These are phyloP conservation scores for Himantopus leucocephalus DNA, from an alignment of 2,113 vertebrate species.

Conservation along the genomic window DNA sequence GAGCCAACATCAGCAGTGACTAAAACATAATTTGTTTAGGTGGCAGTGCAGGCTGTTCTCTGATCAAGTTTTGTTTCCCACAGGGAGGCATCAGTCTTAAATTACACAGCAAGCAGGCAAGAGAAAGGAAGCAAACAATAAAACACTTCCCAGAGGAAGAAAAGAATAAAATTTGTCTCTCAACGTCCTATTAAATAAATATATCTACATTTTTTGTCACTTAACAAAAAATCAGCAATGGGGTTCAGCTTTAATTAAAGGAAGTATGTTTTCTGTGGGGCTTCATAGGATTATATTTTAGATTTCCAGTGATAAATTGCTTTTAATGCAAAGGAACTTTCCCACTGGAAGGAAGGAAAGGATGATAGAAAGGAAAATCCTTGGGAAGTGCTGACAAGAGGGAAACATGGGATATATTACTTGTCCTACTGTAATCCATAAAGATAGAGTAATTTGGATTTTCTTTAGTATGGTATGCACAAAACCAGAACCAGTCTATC, in stretches of 20 bases:
- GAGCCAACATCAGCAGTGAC: constrained; percentile 72
- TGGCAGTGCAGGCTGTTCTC: constrained; percentile 73
- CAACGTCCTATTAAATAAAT: constrained; percentile 38
- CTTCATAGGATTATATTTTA: not conserved
- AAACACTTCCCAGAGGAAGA: constrained; percentile 51
- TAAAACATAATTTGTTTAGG: constrained; percentile 77
- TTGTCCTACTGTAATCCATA: not conserved
- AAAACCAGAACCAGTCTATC: not conserved
- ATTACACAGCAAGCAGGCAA: constrained; percentile 75
- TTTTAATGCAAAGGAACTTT: not conserved
- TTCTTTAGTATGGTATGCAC: not conserved
- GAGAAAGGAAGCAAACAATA: constrained; percentile 71
- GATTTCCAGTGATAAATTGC: not conserved
- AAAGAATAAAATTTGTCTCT: constrained; percentile 32
- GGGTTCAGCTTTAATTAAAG: constrained; percentile 24
- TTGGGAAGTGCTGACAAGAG: not conserved
- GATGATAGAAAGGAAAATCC: not conserved
- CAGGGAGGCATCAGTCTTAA: constrained; percentile 75
- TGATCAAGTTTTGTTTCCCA: constrained; percentile 77
- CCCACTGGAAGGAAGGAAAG: not conserved
- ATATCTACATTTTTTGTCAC: constrained; percentile 5
- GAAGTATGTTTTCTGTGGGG: not conserved
- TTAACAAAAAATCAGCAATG: not conserved
- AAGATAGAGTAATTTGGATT: not conserved
- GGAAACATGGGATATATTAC: not conserved